These are phyloP conservation scores for Callimorpha dominula DNA, from an alignment of 2,888 invertebrate genomes.

Conservation along the genomic window DNA sequence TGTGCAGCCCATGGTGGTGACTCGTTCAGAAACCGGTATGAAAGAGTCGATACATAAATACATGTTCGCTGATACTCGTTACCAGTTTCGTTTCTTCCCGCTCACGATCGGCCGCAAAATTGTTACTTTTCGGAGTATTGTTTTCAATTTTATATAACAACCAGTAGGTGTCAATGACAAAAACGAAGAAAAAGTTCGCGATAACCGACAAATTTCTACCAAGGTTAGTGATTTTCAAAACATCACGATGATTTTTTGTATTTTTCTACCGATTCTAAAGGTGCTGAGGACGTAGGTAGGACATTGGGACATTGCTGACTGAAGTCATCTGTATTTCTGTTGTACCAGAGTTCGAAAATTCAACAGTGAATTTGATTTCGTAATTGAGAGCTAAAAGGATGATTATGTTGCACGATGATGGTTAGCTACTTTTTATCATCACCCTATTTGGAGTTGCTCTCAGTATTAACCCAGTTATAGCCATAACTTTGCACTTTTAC, in stretches of 20 bases:
- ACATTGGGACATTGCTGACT: no score
- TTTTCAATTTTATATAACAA: constrained; percentile 69
- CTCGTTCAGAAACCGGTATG: constrained; percentile 57
- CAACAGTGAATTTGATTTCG: no score
- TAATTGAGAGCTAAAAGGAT: no score
- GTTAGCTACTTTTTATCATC: no score
- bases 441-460: background rate
- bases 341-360: no score
- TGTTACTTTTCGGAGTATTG: constrained; percentile 68
- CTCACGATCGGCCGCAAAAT: constrained; percentile 69
- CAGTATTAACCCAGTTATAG: background rate
- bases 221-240: constrained; percentile 69
- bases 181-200: constrained; percentile 84
- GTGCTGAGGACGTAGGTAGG: no score
- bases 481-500: no score
- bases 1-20: constrained; percentile 29
- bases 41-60: constrained; percentile 63
- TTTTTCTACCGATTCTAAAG: no score
- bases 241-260: background rate
- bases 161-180: constrained; percentile 86
- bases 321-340: no score
- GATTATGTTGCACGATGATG: no score
- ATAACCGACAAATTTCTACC: constrained; percentile 86
- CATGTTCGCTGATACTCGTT: constrained; percentile 48
- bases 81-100: constrained; percentile 65